Evolutionary conservation across 2,797 vertebrate genomes (phyloP), one percentile per base, ranked within the genome.

Genomic region (Falco concolor): DNA sequence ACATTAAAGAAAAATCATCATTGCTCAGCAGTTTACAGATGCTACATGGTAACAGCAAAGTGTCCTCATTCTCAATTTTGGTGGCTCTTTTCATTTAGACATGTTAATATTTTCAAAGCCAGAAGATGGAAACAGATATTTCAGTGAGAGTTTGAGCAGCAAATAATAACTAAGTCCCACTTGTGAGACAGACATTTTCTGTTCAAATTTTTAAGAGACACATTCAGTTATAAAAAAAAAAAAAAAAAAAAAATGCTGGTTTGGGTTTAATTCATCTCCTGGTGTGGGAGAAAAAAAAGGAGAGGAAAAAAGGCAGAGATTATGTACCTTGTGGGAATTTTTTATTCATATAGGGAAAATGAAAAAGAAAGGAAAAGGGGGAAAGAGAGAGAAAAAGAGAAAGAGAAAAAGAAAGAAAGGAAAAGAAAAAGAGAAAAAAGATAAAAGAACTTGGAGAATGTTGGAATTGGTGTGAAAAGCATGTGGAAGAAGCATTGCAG

Each of bases 231-330:
- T 67, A 59, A 61, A 52, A 10, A 42, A 42, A 42, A 42, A 52
- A 10, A 42, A 42, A 42, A 42, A 42, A 42, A 4, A 16, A 42
- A 42, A 6, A 42, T 42, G 40, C 5, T 40, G 5, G 45, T 90
- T 78, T 12, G 52, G 4, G 15, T 74, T 70, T 40, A 65, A 65
- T 44, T 65, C 10, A 2, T 44, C 3, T 52, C 13, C 27, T 53
- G 10, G 25, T 10, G 45, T 12, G 36, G 6, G 13, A 8, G 6
- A 4, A 44, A n/a, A 63, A 42, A 27, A 6, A 0, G 0, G 5
- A 3, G 9, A 1, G 1, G 1, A 7, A 2, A 16, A 6, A 21
- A 3, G 4, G 16, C 4, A 57, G 19, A 13, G 17, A 38, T 40
- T 40, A 40, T 40, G 38, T 28, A 53, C 16, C 5, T n/a, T 5